These are phyloP conservation scores for Rhineura floridana DNA, from an alignment of 2,113 vertebrate species.

Conservation along the genomic window DNA sequence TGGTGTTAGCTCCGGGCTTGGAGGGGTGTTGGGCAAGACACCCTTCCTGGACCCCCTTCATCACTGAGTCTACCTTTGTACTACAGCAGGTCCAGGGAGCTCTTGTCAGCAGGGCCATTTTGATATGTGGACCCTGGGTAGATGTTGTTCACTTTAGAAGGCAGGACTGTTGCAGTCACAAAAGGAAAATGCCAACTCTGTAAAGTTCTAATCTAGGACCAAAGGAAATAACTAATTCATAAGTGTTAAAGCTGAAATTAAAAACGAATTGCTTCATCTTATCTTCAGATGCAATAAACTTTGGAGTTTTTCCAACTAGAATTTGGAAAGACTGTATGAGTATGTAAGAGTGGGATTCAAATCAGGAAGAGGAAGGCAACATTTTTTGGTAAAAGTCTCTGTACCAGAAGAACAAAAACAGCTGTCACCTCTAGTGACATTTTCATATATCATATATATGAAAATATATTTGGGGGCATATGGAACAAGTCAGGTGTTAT, in stretches of 20 bases:
- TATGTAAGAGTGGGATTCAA: background rate
- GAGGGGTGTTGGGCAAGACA: too few relatives aligned
- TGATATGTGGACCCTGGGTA: too few relatives aligned
- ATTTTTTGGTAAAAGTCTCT: background rate
- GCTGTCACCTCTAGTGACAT: background rate
- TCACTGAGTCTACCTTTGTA: too few relatives aligned
- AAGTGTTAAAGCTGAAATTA: background rate
- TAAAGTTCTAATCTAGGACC: background rate
- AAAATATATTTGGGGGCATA: too few relatives aligned
- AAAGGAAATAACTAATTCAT: background rate
- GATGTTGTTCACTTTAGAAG: too few relatives aligned
- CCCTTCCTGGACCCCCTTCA: too few relatives aligned
- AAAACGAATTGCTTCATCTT: background rate
- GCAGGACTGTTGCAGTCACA: too few relatives aligned
- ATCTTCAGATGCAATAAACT: too few relatives aligned
- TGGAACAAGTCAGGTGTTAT: background rate
- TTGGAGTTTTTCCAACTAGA: background rate
- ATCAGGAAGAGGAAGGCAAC: background rate
- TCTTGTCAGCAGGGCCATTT: too few relatives aligned
- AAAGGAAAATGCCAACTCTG: background rate
- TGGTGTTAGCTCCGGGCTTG: too few relatives aligned
- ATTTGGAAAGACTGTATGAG: background rate
- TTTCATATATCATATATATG: too few relatives aligned
- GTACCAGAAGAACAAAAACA: background rate
- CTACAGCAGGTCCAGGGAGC: too few relatives aligned